These are phyloP conservation scores for Pterostichus madidus DNA, from an alignment of 2,888 invertebrate species.

Conservation along the genomic window DNA sequence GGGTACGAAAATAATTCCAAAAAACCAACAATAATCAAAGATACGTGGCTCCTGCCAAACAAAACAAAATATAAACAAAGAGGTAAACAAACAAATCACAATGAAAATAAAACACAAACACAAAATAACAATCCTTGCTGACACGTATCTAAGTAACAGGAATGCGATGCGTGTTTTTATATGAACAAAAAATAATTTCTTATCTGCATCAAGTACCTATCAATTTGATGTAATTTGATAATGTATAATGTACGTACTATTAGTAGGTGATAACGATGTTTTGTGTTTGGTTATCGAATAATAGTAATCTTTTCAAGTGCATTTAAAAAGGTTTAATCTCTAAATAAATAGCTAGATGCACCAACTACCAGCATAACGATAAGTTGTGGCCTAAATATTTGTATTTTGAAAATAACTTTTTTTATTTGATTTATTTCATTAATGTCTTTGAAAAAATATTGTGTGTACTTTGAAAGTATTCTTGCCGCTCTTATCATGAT, in stretches of 20 bases:
- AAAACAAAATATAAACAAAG: constrained; percentile 69
- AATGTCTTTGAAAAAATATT: no score
- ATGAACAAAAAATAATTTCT: not conserved
- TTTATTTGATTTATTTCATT: no score
- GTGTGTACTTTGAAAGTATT: no score
- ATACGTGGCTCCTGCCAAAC: constrained; percentile 74
- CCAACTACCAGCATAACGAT: no score
- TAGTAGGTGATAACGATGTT: not conserved
- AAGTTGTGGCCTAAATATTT: no score
- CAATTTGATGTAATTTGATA: constrained; percentile 46
- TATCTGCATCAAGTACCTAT: constrained; percentile 11
- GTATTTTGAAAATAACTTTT: no score
- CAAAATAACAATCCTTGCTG: no score
- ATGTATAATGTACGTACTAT: constrained; percentile 9
- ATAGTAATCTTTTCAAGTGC: constrained; percentile 3
- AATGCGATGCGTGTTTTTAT: not conserved
- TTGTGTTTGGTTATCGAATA: constrained; percentile 18
- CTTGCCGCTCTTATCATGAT: no score
- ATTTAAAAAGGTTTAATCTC: not conserved
- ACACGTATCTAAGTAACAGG: no score
- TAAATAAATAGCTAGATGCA: not conserved
- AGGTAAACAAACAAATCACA: constrained; percentile 68
- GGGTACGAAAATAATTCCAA: constrained; percentile 68
- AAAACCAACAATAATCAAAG: constrained; percentile 64
- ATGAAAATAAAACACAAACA: not conserved